Conservation (phyloP, 1,140 invertebrate species). For the Branchinecta lynchi region DNA sequence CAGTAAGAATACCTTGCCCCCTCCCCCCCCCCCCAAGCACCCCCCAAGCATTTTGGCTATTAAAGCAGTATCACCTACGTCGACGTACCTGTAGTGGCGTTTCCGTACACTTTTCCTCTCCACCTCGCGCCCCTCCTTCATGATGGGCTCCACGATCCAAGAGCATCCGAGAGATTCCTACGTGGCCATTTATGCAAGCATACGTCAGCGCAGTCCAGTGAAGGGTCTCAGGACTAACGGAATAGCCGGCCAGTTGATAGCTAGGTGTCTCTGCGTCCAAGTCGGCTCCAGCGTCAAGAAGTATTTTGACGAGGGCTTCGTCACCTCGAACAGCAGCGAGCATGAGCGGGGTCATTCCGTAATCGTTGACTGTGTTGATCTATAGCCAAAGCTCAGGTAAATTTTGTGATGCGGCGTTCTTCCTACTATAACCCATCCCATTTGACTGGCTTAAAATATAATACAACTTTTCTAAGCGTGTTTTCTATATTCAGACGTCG, state of each 20-base stretch:
- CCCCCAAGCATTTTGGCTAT: no score
- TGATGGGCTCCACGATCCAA: conserved; percentile 59
- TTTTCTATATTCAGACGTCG: background rate
- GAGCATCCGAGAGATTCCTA: conserved; percentile 40
- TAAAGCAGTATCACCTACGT: no score
- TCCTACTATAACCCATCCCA: no score
- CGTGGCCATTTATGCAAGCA: conserved; percentile 42
- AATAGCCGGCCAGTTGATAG: conserved; percentile 30
- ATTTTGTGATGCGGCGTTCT: background rate
- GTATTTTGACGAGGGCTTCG: conserved; percentile 46
- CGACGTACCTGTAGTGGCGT: conserved; percentile 57
- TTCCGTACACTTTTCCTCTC: conserved; percentile 66
- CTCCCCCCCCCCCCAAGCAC: no score
- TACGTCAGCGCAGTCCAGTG: conserved; percentile 62
- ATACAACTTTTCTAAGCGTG: background rate
- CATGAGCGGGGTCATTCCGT: conserved; percentile 65
- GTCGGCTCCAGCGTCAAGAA: conserved; percentile 61
- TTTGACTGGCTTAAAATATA: no score
- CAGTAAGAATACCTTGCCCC: no score
- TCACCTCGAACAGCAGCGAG: conserved; percentile 59
- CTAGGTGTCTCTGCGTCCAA: conserved; percentile 51
- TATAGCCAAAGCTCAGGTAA: conserved; percentile 18
- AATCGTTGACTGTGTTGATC: conserved; percentile 57
- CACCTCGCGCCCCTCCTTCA: conserved; percentile 60
- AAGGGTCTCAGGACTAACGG: conserved; percentile 48